Percentiles rank a stretch among this genome's conserved stretches.
Conservation (phyloP, 2,797 vertebrate genomes). For the Pangasius krempfi region DNA sequence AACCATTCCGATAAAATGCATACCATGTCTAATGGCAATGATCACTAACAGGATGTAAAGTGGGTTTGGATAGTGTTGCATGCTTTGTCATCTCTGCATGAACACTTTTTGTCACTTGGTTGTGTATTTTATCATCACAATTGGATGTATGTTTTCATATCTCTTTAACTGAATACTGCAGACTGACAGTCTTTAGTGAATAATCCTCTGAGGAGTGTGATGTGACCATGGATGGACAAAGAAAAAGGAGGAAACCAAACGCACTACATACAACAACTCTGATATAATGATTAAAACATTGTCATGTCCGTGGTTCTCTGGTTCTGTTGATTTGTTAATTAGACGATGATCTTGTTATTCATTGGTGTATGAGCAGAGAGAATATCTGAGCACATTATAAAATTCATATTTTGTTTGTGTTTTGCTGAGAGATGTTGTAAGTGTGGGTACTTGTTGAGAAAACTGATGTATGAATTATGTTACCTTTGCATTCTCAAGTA, state of each 20-base stretch:
- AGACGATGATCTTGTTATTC: background rate
- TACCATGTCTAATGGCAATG: background rate
- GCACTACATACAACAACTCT: background rate
- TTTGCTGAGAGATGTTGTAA: background rate
- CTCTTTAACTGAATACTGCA: slow-evolving; percentile 48
- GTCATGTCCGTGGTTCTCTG: background rate
- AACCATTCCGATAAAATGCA: background rate
- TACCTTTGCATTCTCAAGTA: background rate
- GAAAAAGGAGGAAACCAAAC: slow-evolving; percentile 41
- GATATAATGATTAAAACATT: background rate
- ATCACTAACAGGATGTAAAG: slow-evolving; percentile 31
- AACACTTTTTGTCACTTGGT: slow-evolving; percentile 17
- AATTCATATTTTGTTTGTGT: slow-evolving; percentile 10
- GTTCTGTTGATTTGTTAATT: background rate
- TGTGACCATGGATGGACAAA: slow-evolving; percentile 31
- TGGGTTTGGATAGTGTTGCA: slow-evolving; percentile 39
- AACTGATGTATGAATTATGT: slow-evolving; percentile 7
- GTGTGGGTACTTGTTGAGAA: background rate
- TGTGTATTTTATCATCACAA: slow-evolving; percentile 31
- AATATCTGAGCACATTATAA: background rate
- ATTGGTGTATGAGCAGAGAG: background rate
- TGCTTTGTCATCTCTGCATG: slow-evolving; percentile 39
- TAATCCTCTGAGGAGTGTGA: background rate
- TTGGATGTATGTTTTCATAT: slow-evolving; percentile 38
- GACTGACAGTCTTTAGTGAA: slow-evolving; percentile 27